These are phyloP conservation scores for Callosobruchus maculatus DNA, from an alignment of 2,888 invertebrate genomes.

Conservation along the genomic window DNA sequence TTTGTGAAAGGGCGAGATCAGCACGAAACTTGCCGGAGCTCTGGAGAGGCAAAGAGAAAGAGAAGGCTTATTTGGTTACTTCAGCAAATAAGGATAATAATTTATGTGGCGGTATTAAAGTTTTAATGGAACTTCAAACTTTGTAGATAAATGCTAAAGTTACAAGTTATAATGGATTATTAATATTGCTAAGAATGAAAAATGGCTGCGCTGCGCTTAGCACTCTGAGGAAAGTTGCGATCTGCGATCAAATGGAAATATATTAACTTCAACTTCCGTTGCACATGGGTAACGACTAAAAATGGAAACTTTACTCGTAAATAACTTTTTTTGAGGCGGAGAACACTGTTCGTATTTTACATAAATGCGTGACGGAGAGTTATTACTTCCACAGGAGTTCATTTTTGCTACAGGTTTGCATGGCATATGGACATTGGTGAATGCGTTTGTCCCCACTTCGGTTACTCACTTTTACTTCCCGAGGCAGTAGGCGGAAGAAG, in stretches of 20 bases:
- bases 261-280: background rate
- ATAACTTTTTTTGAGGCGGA: background rate
- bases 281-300: background rate
- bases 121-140: slow-evolving; percentile 26
- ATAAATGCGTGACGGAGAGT: background rate
- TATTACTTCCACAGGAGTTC: background rate
- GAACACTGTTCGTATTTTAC: background rate
- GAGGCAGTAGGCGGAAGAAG: too few species aligned
- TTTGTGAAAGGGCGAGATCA: background rate
- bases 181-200: slow-evolving; percentile 24
- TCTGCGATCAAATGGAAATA: background rate
- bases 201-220: slow-evolving; percentile 10
- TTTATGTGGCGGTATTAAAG: slow-evolving; percentile 24
- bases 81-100: slow-evolving; percentile 22
- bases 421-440: background rate
- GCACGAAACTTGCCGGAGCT: background rate
- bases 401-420: background rate
- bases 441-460: too few species aligned
- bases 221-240: background rate
- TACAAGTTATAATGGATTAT: slow-evolving; percentile 25
- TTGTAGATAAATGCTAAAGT: slow-evolving; percentile 22
- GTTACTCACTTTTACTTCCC: too few species aligned
- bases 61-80: slow-evolving; percentile 22
- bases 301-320: background rate
- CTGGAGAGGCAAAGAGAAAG: background rate